Conservation (phyloP, 1,140 invertebrate genomes). For the Drosophila sucinea region DNA sequence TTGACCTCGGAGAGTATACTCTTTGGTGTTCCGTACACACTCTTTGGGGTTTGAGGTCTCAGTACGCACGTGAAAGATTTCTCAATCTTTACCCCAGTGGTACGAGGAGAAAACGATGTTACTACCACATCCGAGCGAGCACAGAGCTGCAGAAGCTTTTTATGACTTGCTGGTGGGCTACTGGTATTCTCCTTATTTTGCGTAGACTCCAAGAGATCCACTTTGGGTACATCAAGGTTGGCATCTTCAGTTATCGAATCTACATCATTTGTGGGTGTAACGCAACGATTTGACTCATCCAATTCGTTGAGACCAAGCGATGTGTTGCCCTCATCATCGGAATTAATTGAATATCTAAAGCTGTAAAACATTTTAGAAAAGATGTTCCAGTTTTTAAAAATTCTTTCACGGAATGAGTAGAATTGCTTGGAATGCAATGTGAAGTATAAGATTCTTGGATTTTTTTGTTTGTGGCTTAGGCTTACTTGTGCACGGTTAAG, state of each 20-base stretch:
- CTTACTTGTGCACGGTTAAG: constrained; percentile 74
- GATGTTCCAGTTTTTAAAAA: constrained; percentile 18
- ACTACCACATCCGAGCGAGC: constrained; percentile 68
- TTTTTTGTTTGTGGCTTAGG: too few species aligned
- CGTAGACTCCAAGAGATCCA: constrained; percentile 70
- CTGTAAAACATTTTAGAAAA: constrained; percentile 41
- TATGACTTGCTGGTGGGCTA: constrained; percentile 45
- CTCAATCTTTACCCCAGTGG: constrained; percentile 69
- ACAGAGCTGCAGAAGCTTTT: constrained; percentile 55
- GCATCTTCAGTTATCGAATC: constrained; percentile 2
- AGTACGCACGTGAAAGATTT: constrained; percentile 68
- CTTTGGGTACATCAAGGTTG: constrained; percentile 50
- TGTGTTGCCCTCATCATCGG: constrained; percentile 74
- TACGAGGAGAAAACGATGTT: constrained; percentile 75
- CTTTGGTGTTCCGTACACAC: constrained; percentile 74
- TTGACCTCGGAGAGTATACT: constrained; percentile 61
- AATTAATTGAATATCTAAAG: constrained; percentile 74
- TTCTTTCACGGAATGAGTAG: too few species aligned
- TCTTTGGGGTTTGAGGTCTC: constrained; percentile 67
- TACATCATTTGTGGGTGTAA: constrained; percentile 32
- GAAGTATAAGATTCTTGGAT: too few species aligned
- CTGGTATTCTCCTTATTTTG: constrained; percentile 74
- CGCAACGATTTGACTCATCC: constrained; percentile 25
- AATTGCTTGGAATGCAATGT: too few species aligned
- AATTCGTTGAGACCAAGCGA: constrained; percentile 58